Base-by-base conservation (phyloP, 2,888 invertebrate species). In the Euzophera pinguis region DNA sequence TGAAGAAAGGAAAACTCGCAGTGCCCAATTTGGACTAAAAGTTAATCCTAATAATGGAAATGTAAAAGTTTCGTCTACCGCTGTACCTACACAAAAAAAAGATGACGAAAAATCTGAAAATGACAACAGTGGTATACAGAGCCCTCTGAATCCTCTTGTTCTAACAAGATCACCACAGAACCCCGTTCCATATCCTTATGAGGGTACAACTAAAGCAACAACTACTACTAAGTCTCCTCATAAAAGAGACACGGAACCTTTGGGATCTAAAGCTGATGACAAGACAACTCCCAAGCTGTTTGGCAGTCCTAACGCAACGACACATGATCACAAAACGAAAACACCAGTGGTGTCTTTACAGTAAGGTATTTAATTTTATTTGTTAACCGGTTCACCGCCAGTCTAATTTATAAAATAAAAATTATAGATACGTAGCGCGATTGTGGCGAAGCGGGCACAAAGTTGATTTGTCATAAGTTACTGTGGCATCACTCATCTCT, bases 311-410 rank as follows among this genome's bases (percentile, higher is more conserved):
- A 57, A 52, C 12, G 8, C 38, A 38, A 51, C 53, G 3, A 13
- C 4, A 13, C 16, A 22, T 12, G 52, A 38, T 13, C 45, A 16
- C 5, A 52, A 29, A 27, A 49, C 50, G 4, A 52, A 35, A 34
- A 49, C 50, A 27, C 56, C 57, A 48, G 57, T 57, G 50, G 50
- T 58, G 50, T 55, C 59, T 59, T 53, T 52, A 53, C 54, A 59
- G 32, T 59, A 52, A 51, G 37, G 49, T 42, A 7, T 9, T 32
- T 32, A 10, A 9, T 7, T 3, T 16, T 2, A 10, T 39, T 9
- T 39, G 13, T 12, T 14, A 38, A n/a, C n/a, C n/a, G n/a, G n/a
- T n/a, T n/a, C n/a, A n/a, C n/a, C n/a, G n/a, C n/a, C n/a, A n/a
- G n/a, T n/a, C n/a, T n/a, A n/a, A n/a, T n/a, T n/a, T n/a, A n/a